A percentile compares a stretch with the other conserved stretches of the same genome.
These are phyloP conservation scores for Metallyticus violacea DNA, from an alignment of 2,888 invertebrate genomes.

Conservation along the genomic window DNA sequence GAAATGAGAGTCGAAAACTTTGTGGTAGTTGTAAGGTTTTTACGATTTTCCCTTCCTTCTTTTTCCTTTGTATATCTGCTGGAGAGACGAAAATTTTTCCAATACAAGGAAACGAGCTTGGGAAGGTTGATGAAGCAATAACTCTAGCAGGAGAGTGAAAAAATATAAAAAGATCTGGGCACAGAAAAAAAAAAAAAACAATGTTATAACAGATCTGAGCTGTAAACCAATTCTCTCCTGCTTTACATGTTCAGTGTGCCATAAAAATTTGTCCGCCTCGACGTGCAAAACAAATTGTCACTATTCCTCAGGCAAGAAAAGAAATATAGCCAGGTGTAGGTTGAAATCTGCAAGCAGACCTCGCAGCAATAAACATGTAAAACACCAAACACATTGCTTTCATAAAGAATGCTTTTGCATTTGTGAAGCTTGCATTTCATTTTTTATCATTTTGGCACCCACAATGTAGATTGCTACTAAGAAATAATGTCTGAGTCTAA, in stretches of 20 bases:
- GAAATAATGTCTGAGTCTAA: too few relatives aligned
- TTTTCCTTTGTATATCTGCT: not conserved
- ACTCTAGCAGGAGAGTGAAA: not conserved
- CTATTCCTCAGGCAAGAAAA: not conserved
- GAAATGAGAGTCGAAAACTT: not conserved
- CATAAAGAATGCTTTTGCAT: not conserved
- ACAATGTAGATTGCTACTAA: too few relatives aligned
- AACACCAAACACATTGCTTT: not conserved
- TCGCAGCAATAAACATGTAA: not conserved
- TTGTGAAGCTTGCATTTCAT: not conserved
- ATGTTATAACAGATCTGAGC: not conserved
- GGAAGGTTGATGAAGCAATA: not conserved
- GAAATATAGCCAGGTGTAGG: not conserved
- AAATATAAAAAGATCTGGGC: not conserved
- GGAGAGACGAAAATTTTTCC: not conserved
- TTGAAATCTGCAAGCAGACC: too few relatives aligned
- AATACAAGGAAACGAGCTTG: not conserved
- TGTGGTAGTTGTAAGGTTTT: not conserved
- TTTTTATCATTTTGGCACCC: not conserved
- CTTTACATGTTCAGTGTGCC: not conserved
- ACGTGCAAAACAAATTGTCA: not conserved
- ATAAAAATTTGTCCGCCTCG: not conserved
- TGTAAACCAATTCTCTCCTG: not conserved
- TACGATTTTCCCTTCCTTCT: not conserved
- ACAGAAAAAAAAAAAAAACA: not conserved